Conservation (phyloP, 2,113 vertebrate species). For the Chamaea fasciata region DNA sequence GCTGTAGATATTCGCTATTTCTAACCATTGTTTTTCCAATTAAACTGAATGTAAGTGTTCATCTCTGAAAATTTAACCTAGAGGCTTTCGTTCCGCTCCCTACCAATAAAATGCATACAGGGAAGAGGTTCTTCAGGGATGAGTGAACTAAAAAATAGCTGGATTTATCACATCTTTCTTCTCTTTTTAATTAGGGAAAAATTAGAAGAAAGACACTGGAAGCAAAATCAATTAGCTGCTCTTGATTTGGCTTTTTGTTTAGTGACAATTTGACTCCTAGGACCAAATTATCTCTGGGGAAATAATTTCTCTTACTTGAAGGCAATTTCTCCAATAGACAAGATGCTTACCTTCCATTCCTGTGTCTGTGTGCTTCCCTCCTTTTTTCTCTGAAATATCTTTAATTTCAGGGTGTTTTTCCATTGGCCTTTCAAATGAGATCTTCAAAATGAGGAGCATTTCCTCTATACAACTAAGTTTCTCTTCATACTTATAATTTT, state of each 20-base stretch:
- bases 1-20: neutral
- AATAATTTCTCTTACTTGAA: slow-evolving; percentile 35
- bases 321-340: neutral
- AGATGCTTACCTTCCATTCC: neutral
- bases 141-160: neutral
- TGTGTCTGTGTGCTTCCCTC: neutral
- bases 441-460: neutral
- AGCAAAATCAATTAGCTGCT: slow-evolving; percentile 42
- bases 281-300: slow-evolving; percentile 14
- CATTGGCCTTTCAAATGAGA: neutral
- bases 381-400: slow-evolving; percentile 6
- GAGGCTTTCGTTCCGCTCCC: neutral
- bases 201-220: neutral
- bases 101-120: neutral
- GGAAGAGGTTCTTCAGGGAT: neutral
- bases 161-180: neutral
- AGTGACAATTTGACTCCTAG: slow-evolving; percentile 17
- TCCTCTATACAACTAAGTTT: neutral
- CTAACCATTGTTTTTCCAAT: neutral
- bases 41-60: neutral
- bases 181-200: slow-evolving; percentile 42
- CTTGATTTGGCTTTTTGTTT: slow-evolving; percentile 24
- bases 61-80: neutral
- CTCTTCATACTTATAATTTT: neutral
- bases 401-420: neutral